phyloP scores from a whole-genome alignment of 2,888 invertebrate genomes.

The Amphimallon solstitiale region DNA sequence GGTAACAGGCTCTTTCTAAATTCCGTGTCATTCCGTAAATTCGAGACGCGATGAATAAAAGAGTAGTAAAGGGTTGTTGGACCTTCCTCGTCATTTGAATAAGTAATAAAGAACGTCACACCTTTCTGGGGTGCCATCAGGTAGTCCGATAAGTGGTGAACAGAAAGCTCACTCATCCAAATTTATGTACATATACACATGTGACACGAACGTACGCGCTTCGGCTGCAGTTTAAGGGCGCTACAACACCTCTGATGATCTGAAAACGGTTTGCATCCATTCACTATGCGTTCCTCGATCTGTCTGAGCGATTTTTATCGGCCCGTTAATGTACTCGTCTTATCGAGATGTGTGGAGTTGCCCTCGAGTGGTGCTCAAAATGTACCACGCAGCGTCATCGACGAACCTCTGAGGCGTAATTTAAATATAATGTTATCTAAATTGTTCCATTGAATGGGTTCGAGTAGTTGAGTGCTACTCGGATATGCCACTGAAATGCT shows the following conservation, averaged over 20 bases:
- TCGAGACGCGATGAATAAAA: constrained; percentile 42
- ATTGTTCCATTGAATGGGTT: constrained; percentile 7
- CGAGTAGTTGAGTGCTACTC: constrained; percentile 14
- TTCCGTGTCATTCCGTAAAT: constrained; percentile 40
- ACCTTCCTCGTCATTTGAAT: constrained; percentile 50
- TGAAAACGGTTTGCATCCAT: not conserved
- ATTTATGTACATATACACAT: not conserved
- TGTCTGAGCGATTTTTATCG: constrained; percentile 4
- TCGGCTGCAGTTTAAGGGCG: not conserved
- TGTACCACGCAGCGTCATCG: constrained; percentile 54
- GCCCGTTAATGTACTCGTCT: constrained; percentile 42
- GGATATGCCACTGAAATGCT: not conserved
- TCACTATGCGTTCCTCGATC: too few species aligned
- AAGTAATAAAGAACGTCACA: constrained; percentile 51
- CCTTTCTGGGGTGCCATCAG: constrained; percentile 45
- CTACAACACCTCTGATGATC: not conserved
- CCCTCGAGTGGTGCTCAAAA: constrained; percentile 53
- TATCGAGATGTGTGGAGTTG: constrained; percentile 60
- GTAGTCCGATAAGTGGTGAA: constrained; percentile 42
- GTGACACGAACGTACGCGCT: too few species aligned
- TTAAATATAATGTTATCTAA: constrained; percentile 54
- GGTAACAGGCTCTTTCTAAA: constrained; percentile 5
- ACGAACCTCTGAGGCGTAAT: constrained; percentile 49
- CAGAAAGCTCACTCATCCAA: constrained; percentile 7
- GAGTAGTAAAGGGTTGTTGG: constrained; percentile 44